phyloP scores from a whole-genome alignment of 2,797 vertebrate species.

The Geotria australis region DNA sequence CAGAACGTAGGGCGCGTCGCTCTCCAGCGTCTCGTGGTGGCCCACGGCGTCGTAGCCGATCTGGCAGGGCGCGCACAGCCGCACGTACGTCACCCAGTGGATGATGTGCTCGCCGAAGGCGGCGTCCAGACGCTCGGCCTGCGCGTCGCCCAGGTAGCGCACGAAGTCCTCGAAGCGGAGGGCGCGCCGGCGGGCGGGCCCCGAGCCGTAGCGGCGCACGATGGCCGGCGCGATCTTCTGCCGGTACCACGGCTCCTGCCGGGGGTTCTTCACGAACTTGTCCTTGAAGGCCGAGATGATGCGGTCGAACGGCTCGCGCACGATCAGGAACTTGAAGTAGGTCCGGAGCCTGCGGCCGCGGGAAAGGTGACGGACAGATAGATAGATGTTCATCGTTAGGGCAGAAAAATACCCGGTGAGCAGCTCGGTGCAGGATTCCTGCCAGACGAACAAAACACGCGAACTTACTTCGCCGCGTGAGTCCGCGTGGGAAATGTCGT shows the following conservation, averaged over 20 bases:
- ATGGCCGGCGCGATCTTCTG: slow-evolving; percentile 75
- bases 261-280: slow-evolving; percentile 83
- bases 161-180: slow-evolving; percentile 86
- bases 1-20: slow-evolving; percentile 51
- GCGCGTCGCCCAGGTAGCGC: slow-evolving; percentile 68
- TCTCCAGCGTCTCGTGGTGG: slow-evolving; percentile 78
- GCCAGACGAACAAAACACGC: too few species aligned
- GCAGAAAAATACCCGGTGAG: too few species aligned
- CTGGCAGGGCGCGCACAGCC: slow-evolving; percentile 71
- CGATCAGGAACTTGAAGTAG: slow-evolving; percentile 94
- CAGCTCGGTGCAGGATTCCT: too few species aligned
- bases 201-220: slow-evolving; percentile 57
- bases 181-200: slow-evolving; percentile 28
- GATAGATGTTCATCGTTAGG: too few species aligned
- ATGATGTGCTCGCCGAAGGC: slow-evolving; percentile 82
- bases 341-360: slow-evolving; percentile 38
- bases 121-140: slow-evolving; percentile 37
- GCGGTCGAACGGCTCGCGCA: slow-evolving; percentile 83
- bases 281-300: slow-evolving; percentile 90
- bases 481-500: too few species aligned
- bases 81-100: slow-evolving; percentile 69
- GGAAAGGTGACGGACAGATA: too few species aligned
- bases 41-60: slow-evolving; percentile 51
- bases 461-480: too few species aligned
- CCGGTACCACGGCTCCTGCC: slow-evolving; percentile 90